Evolutionary conservation across 2,113 vertebrate genomes (phyloP).

Genomic region (Trochalopteron elliotii): DNA sequence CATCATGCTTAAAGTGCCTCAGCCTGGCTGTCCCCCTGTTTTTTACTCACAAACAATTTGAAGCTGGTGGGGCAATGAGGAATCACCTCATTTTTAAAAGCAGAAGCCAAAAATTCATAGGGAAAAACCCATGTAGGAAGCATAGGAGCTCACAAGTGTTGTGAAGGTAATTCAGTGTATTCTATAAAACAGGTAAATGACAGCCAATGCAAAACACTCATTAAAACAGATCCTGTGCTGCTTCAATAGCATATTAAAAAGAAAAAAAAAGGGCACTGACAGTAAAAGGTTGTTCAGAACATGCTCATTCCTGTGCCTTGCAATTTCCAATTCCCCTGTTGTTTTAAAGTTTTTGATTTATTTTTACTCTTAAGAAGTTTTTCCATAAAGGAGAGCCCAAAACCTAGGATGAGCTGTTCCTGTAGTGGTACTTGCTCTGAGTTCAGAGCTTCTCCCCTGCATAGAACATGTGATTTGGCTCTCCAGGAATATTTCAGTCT

Average conservation of each 20-base stretch:
- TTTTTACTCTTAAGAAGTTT: neutral
- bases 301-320: neutral
- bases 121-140: neutral
- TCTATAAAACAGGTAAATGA: neutral
- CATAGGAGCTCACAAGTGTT: neutral
- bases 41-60: neutral
- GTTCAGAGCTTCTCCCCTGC: neutral
- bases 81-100: neutral
- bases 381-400: neutral
- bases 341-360: neutral
- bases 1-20: accelerated
- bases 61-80: neutral
- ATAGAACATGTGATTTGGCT: accelerated
- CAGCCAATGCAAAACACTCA: neutral
- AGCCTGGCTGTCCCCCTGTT: neutral
- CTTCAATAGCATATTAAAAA: neutral
- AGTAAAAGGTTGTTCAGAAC: neutral
- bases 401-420: neutral
- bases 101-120: neutral
- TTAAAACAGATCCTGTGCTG: neutral
- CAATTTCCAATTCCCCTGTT: neutral
- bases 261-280: neutral
- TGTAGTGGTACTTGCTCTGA: neutral
- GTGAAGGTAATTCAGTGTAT: neutral
- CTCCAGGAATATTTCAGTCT: neutral